Evolutionary conservation across 92 coral and sea anemone species (phyloP), one percentile per base, ranked within the genome.

Genomic region (Phenganax marumi): DNA sequence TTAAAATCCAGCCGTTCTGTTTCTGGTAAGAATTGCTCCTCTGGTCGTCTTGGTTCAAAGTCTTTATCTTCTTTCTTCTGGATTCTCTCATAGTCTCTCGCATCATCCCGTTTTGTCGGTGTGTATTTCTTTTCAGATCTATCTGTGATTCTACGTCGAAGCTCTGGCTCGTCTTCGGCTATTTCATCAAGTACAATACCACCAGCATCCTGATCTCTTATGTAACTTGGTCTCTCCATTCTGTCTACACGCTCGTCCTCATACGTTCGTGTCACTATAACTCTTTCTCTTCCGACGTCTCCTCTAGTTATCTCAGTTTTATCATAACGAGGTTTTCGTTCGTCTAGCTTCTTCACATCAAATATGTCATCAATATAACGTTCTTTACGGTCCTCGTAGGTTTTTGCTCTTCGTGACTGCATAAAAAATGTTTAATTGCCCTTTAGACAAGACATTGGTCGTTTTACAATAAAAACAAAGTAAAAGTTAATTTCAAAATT

Each of bases 331-430:
- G 48, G 50, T 49, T 39, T 33, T 7, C 18, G 72, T 24, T 66
- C 49, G 50, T 66, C n/a, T 0, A n/a, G 72, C 72, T 66, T 66
- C 43, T 2, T 9, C 19, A n/a, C 72, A 10, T 33, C 49, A 25
- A 0, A 66, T 66, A 11, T 56, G 13, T 76, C 81, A 0, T 76
- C 81, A 21, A 76, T 33, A 10, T 16, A 3, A 3, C 68, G 48
- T 14, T 49, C 19, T 76, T 76, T 33, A 24, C 68, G 0, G n/a
- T 56, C 58, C 39, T 26, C 9, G 10, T 26, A 18, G 8, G 0
- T 54, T 56, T 54, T 62, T 51, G 11, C 81, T 55, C 25, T 19
- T 76, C 12, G 55, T 23, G 81, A 68, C 81, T 76, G 64, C 17
- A 19, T 3, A 23, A 76, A 76, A 8, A 8, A 21, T 33, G 43